Evolutionary conservation across 1,140 invertebrate species (phyloP).

Genomic region (Kradibia gibbosae): DNA sequence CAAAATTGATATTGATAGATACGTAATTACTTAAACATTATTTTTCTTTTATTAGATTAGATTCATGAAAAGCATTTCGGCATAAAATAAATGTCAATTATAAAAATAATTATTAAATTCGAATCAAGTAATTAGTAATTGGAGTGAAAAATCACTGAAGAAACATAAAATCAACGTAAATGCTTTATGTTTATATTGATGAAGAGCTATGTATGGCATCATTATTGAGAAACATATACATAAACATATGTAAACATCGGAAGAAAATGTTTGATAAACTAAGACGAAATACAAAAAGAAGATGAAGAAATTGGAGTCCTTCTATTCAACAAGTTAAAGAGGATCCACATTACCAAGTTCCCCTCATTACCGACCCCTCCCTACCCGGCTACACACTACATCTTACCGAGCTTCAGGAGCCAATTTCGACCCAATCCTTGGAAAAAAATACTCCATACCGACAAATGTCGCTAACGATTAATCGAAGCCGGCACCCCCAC

Average conservation of each 20-base stretch:
- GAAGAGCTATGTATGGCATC: neutral
- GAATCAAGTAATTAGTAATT: too few species aligned
- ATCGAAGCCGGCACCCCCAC: conserved; percentile 5
- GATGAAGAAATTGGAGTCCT: neutral
- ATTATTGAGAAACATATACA: too few species aligned
- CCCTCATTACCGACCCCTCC: too few species aligned
- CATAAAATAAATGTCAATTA: too few species aligned
- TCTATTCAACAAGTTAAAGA: neutral
- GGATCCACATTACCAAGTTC: neutral
- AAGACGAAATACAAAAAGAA: neutral
- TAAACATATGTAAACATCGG: neutral
- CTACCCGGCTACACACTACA: too few species aligned
- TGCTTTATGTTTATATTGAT: neutral
- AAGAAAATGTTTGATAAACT: neutral
- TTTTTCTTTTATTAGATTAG: too few species aligned
- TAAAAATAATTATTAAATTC: too few species aligned
- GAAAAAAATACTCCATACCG: neutral
- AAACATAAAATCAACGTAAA: too few species aligned
- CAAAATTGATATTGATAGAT: too few species aligned
- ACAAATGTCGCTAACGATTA: neutral
- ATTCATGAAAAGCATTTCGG: too few species aligned
- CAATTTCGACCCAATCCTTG: neutral
- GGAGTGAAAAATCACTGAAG: too few species aligned
- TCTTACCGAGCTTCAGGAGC: neutral
- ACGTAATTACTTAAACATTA: too few species aligned